Conservation (phyloP, 2,797 vertebrate species). For the Ispidina picta region DNA sequence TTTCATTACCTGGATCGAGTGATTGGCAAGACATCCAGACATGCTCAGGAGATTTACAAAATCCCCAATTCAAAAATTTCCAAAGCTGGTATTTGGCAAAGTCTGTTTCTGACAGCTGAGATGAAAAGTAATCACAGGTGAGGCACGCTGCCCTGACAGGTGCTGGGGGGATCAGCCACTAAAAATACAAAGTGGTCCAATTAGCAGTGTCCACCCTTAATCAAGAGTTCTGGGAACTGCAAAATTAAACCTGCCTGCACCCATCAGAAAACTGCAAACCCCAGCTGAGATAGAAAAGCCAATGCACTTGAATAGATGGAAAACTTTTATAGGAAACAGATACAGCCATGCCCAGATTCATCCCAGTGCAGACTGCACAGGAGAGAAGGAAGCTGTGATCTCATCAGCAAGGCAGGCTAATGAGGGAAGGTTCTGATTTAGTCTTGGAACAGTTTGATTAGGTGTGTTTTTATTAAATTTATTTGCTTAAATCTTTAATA, state of each 20-base stretch:
- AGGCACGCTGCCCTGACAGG: neutral
- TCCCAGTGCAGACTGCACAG: neutral
- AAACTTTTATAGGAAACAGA: neutral
- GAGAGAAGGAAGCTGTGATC: neutral
- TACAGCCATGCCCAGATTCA: neutral
- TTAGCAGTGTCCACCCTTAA: neutral
- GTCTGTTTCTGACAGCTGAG: neutral
- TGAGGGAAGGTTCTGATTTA: neutral
- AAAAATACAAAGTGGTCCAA: neutral
- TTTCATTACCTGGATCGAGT: neutral
- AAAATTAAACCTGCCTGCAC: neutral
- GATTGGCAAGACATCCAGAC: neutral
- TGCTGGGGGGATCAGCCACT: neutral
- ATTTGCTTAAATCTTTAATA: neutral
- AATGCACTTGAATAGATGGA: fast-evolving
- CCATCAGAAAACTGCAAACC: neutral
- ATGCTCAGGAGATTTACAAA: neutral
- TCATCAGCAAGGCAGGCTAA: neutral
- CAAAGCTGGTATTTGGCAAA: neutral
- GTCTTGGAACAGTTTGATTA: neutral
- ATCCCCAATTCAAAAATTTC: neutral
- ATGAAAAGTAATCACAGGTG: neutral
- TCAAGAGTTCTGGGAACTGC: neutral
- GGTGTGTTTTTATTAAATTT: neutral
- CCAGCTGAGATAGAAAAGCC: neutral